Conservation (phyloP, 2,113 vertebrate genomes). For the Paratilapia polleni region DNA sequence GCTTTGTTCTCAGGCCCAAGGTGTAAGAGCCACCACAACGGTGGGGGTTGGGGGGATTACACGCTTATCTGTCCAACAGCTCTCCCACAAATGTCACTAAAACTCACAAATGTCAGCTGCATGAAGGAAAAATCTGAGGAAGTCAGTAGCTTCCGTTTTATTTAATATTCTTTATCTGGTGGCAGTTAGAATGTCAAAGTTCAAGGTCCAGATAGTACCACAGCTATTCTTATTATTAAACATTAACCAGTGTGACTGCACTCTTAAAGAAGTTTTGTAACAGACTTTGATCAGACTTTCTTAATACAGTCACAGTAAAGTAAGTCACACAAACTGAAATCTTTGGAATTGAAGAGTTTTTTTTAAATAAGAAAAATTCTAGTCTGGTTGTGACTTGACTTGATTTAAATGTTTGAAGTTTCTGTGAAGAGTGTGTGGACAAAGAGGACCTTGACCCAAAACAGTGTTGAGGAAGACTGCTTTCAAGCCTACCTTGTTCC, state of each 20-base stretch:
- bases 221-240: background rate
- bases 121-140: accelerated
- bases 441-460: background rate
- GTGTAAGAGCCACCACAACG: too few species aligned
- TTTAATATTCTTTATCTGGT: background rate
- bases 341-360: background rate
- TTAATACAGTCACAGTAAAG: accelerated
- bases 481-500: accelerated
- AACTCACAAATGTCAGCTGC: background rate
- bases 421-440: background rate
- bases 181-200: accelerated
- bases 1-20: too few species aligned
- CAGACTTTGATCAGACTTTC: background rate
- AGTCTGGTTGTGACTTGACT: background rate
- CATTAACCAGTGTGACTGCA: background rate
- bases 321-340: background rate
- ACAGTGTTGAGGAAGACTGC: background rate
- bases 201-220: background rate
- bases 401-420: background rate
- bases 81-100: background rate
- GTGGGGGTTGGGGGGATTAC: too few species aligned
- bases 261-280: accelerated
- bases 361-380: too few species aligned
- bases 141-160: too few species aligned
- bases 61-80: too few species aligned